Conservation (phyloP, 2,888 invertebrate genomes). For the Busseola fusca region DNA sequence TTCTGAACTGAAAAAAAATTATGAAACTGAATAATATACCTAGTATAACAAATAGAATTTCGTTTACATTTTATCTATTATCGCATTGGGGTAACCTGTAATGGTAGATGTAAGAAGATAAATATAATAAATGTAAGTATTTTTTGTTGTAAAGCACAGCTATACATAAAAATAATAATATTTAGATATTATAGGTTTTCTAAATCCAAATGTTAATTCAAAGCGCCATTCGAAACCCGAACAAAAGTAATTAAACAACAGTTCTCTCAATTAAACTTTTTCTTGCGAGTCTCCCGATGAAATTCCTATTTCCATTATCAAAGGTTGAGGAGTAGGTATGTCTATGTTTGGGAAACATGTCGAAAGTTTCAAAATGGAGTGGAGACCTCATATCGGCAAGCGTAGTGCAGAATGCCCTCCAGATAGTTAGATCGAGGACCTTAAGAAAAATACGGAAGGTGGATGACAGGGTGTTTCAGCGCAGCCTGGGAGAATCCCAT, state of each 20-base stretch:
- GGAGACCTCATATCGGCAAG: background rate
- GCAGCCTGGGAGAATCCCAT: background rate
- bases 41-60: background rate
- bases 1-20: too few species aligned
- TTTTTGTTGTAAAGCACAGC: background rate
- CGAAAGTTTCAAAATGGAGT: background rate
- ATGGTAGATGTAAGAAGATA: too few species aligned
- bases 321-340: background rate
- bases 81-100: too few species aligned
- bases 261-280: background rate
- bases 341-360: background rate
- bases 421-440: background rate
- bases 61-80: background rate
- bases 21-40: background rate
- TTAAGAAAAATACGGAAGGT: too few species aligned
- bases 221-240: background rate
- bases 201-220: background rate
- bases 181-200: background rate
- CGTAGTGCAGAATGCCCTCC: background rate
- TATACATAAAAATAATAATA: background rate
- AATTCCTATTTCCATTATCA: background rate
- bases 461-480: background rate
- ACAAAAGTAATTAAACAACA: background rate
- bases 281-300: background rate
- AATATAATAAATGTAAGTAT: background rate